A percentile compares a stretch with the other conserved stretches of the same genome.
Conservation (phyloP, 2,888 invertebrate species). For the Lithophane semibrunnea region DNA sequence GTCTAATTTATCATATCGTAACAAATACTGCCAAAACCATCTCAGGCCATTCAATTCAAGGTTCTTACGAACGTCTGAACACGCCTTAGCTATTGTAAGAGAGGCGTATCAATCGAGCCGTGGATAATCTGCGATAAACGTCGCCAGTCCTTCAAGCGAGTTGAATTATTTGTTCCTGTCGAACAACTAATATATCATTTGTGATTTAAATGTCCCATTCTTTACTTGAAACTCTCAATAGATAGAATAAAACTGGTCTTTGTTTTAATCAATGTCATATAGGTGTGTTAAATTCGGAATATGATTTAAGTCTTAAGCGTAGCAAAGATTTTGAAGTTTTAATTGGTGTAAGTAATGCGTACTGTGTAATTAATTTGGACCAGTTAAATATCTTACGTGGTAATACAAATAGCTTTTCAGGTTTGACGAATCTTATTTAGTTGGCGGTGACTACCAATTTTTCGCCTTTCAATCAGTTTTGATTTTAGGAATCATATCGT, state of each 20-base stretch:
- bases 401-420: not conserved
- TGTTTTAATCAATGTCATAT: constrained; percentile 41
- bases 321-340: not conserved
- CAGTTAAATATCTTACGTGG: not conserved
- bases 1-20: constrained; percentile 32
- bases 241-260: constrained; percentile 38
- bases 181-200: constrained; percentile 64
- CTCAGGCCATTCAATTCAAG: constrained; percentile 50
- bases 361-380: constrained; percentile 16
- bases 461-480: not conserved
- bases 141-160: constrained; percentile 73
- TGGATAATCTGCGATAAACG: constrained; percentile 84
- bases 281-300: constrained; percentile 20
- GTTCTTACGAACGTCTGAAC: constrained; percentile 52
- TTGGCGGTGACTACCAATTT: not conserved
- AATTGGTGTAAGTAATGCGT: constrained; percentile 1
- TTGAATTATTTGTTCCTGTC: constrained; percentile 68
- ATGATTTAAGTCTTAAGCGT: constrained; percentile 5
- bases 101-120: constrained; percentile 74
- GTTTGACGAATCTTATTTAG: not conserved
- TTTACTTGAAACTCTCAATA: constrained; percentile 30
- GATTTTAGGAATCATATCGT: not conserved
- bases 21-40: constrained; percentile 27
- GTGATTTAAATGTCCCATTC: constrained; percentile 59
- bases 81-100: constrained; percentile 68